Percentiles rank a stretch among this genome's conserved stretches.
phyloP scores from a whole-genome alignment of 2,113 vertebrate genomes.

The Bettongia penicillata region DNA sequence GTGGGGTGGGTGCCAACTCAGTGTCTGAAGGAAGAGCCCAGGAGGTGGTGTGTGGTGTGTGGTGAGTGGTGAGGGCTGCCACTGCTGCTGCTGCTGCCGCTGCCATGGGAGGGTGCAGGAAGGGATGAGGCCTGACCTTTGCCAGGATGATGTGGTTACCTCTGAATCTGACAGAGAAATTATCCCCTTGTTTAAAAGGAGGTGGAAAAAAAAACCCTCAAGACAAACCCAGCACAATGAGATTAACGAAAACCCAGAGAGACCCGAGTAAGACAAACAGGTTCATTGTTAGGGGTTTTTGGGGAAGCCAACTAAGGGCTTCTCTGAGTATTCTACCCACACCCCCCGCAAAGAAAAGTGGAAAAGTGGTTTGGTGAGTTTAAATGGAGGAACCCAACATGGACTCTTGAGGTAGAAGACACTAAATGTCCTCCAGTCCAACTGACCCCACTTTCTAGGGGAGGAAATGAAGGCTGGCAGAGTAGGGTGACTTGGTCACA shows the following conservation, averaged over 20 bases:
- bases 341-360: neutral
- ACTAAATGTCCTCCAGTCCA: neutral
- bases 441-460: no score
- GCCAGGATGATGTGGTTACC: neutral
- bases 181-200: neutral
- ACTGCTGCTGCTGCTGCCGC: neutral
- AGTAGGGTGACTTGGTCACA: neutral
- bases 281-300: neutral
- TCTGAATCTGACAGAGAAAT: neutral
- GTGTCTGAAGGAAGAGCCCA: neutral
- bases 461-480: neutral
- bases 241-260: neutral
- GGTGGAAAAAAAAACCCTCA: neutral
- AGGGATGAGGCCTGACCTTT: neutral
- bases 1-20: neutral
- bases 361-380: neutral
- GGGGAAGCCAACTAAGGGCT: neutral
- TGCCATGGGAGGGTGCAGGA: neutral
- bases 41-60: neutral
- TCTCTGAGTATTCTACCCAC: neutral
- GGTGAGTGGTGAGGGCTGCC: neutral
- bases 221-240: neutral
- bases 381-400: neutral
- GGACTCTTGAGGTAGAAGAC: neutral
- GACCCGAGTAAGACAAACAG: neutral